Conservation (phyloP, 2,888 invertebrate genomes). For the Pimpla rufipes region DNA sequence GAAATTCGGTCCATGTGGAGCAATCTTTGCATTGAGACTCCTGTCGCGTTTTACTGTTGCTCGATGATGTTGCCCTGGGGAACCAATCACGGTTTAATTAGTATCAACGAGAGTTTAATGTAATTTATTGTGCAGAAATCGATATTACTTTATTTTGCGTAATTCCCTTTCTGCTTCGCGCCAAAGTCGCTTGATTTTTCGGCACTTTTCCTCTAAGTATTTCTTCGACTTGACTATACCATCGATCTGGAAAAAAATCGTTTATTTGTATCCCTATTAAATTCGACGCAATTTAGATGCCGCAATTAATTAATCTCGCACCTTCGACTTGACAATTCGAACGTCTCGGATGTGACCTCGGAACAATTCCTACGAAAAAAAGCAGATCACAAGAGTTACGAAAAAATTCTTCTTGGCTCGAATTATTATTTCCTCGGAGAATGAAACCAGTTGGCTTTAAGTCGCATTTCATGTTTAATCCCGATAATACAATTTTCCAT, state of each 20-base stretch:
- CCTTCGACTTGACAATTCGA: slow-evolving; percentile 74
- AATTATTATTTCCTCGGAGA: slow-evolving; percentile 21
- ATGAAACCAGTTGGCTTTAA: slow-evolving; percentile 31
- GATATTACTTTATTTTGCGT: slow-evolving; percentile 74
- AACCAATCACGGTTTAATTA: background rate
- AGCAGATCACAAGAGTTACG: slow-evolving; percentile 1
- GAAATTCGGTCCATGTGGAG: slow-evolving; percentile 46
- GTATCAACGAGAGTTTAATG: background rate
- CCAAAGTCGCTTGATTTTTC: slow-evolving; percentile 70
- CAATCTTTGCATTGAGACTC: slow-evolving; percentile 41
- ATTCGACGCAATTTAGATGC: background rate
- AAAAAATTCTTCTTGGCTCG: background rate
- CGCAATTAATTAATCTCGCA: slow-evolving; percentile 55
- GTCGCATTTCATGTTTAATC: slow-evolving; percentile 33
- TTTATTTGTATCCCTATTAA: background rate
- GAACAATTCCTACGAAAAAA: slow-evolving; percentile 71
- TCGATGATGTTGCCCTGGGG: slow-evolving; percentile 35
- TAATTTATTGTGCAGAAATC: background rate
- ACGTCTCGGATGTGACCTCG: slow-evolving; percentile 71
- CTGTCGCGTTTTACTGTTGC: slow-evolving; percentile 22
- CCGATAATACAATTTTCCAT: slow-evolving; percentile 21
- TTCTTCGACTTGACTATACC: slow-evolving; percentile 71
- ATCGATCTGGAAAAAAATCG: slow-evolving; percentile 72
- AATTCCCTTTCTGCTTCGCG: slow-evolving; percentile 73
- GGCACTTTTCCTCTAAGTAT: slow-evolving; percentile 72